Base-by-base conservation (phyloP, 2,888 invertebrate genomes). In the Alloscopus bannaensis region DNA sequence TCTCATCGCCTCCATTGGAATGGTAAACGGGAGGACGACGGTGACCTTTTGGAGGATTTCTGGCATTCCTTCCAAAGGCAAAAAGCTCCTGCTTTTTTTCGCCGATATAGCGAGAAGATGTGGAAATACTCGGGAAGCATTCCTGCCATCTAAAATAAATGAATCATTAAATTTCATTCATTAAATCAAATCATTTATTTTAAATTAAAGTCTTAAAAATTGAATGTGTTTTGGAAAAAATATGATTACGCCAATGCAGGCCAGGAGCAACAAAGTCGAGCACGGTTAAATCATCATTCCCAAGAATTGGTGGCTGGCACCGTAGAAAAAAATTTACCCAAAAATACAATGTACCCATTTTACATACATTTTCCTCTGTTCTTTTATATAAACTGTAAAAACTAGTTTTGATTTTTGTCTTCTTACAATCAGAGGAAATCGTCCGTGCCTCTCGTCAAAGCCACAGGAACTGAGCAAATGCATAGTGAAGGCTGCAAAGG, bases 1-100 rank as follows among this genome's bases (percentile, higher is more conserved):
- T 13, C 47, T 13, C 47, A 47, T 47, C n/a, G 47, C 47, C 6
- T 47, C 47, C 8, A 3, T n/a, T 6, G 47, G 11, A 13, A 47
- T 4, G 6, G 47, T 47, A 18, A 6, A 47, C n/a, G 47, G 47
- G n/a, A 47, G 47, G 47, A 47, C 11, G 11, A 3, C 18, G 11
- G 3, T n/a, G n/a, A 47, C n/a, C 4, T 6, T 13, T n/a, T 47
- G 47, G 11, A 47, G 47, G 18, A 47, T 47, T n/a, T n/a, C 11
- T n/a, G 47, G 47, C 47, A 47, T 47, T n/a, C 47, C 47, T n/a
- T 47, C 47, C 47, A 6, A 3, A n/a, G 47, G 47, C 47, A 13
- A 47, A n/a, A 47, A 36, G 47, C 18, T 13, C 47, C 47, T 3
- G n/a, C 11, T 47, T n/a, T 6, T 47, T 47, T 3, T 47, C 47